Evolutionary conservation across 2,797 vertebrate species (phyloP).

Genomic region (Brachymystax lenok): DNA sequence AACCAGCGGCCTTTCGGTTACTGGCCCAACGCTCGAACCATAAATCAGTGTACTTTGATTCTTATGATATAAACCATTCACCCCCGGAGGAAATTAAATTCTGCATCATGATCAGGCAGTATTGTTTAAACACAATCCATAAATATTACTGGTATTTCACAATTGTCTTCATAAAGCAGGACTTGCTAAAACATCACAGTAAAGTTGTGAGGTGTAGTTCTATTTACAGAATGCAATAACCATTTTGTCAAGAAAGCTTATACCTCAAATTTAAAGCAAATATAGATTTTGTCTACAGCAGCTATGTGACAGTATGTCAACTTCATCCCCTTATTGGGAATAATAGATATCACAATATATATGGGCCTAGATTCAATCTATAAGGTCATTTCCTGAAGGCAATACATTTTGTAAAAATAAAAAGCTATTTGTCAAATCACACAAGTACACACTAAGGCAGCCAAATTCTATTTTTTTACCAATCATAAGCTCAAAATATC

Average conservation of each 20-base stretch:
- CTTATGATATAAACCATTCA: too few species aligned
- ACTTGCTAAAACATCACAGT: conserved; percentile 37
- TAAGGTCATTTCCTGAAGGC: conserved; percentile 32
- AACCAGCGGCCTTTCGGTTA: too few species aligned
- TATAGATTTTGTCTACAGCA: conserved; percentile 44
- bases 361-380: conserved; percentile 29
- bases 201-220: conserved; percentile 42
- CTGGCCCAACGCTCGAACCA: neutral
- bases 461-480: too few species aligned
- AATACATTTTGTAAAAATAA: conserved; percentile 28
- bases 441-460: conserved; percentile 9
- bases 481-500: too few species aligned
- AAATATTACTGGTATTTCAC: conserved; percentile 65
- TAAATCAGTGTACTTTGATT: neutral
- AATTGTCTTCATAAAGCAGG: conserved; percentile 58
- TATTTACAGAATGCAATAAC: conserved; percentile 44
- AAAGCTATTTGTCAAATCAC: conserved; percentile 19
- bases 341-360: conserved; percentile 25
- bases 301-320: conserved; percentile 19
- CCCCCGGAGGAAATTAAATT: neutral
- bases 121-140: conserved; percentile 46
- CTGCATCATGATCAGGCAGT: conserved; percentile 27
- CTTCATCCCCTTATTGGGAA: conserved; percentile 39
- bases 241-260: conserved; percentile 39
- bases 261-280: conserved; percentile 48